Percentiles rank a stretch among this genome's conserved stretches.
Conservation (phyloP, 2,113 vertebrate species). For the Pyxicephalus adspersus region DNA sequence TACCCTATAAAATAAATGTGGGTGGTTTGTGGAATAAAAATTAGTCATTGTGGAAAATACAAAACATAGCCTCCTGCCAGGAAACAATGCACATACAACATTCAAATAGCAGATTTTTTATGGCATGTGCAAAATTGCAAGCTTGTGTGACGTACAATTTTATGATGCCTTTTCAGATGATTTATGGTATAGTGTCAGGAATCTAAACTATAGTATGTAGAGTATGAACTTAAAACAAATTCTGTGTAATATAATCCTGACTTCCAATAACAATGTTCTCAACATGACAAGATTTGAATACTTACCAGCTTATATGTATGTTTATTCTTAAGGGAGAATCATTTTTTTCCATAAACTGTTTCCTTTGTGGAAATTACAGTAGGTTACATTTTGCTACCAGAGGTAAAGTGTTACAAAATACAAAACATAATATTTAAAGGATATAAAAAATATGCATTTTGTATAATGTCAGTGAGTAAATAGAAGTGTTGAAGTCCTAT, state of each 20-base stretch:
- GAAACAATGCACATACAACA: background rate
- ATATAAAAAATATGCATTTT: too few species aligned
- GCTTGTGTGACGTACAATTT: background rate
- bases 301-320: background rate
- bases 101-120: background rate
- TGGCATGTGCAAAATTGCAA: background rate
- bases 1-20: too few species aligned
- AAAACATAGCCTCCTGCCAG: background rate
- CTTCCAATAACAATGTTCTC: background rate
- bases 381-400: too few species aligned
- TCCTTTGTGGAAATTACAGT: too few species aligned
- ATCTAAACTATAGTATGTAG: background rate
- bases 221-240: constrained; percentile 9
- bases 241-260: background rate
- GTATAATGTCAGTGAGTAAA: too few species aligned
- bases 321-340: background rate
- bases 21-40: too few species aligned
- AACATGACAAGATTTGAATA: background rate
- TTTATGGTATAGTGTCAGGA: constrained; percentile 14
- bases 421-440: too few species aligned
- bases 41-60: background rate
- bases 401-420: too few species aligned
- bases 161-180: background rate
- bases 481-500: too few species aligned
- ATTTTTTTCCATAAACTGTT: background rate